Percentiles rank a stretch among this genome's conserved stretches.
Conservation (phyloP, 2,797 vertebrate genomes). For the Enoplosus armatus region DNA sequence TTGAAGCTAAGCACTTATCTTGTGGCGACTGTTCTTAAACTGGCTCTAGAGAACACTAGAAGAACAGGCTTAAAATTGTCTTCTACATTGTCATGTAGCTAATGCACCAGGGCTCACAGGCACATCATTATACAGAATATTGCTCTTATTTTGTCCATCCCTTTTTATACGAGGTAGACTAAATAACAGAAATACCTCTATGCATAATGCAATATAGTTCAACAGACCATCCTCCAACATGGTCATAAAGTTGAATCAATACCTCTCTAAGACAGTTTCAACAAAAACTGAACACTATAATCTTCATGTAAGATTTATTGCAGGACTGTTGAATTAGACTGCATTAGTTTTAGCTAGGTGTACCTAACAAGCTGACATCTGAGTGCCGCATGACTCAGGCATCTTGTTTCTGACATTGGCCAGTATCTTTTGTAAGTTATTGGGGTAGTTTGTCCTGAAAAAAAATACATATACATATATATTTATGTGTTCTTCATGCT, state of each 20-base stretch:
- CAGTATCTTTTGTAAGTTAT: not conserved
- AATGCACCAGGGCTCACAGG: not conserved
- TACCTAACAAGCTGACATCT: too few species aligned
- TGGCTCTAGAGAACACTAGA: not conserved
- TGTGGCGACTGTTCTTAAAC: not conserved
- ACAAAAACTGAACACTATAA: not conserved
- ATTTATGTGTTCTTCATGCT: not conserved
- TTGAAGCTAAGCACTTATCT: not conserved
- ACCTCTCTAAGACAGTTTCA: too few species aligned
- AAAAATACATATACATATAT: too few species aligned
- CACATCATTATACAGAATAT: not conserved
- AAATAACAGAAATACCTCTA: not conserved
- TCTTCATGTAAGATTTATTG: not conserved
- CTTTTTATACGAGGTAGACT: not conserved
- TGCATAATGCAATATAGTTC: not conserved
- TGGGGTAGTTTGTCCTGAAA: not conserved
- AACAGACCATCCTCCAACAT: not conserved
- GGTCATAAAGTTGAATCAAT: not conserved
- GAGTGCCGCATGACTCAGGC: not conserved
- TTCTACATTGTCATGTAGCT: not conserved
- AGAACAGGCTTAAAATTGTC: not conserved
- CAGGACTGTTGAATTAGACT: not conserved
- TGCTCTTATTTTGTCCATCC: not conserved
- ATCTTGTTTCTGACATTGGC: not conserved
- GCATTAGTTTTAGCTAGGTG: not conserved